These are phyloP conservation scores for Zaprionus kolodkinae DNA, from an alignment of 1,140 invertebrate genomes.

Conservation along the genomic window DNA sequence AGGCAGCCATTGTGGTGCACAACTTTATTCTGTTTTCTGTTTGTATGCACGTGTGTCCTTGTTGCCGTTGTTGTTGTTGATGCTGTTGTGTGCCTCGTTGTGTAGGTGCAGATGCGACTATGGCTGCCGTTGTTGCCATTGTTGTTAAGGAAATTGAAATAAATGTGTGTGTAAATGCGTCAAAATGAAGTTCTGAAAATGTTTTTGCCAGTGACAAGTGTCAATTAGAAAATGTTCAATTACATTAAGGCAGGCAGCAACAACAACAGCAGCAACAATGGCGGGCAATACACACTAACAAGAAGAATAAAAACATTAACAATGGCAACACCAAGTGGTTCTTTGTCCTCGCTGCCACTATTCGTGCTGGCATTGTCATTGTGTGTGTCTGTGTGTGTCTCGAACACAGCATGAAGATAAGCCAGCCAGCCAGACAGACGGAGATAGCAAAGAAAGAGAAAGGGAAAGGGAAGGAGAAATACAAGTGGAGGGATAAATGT, in stretches of 20 bases:
- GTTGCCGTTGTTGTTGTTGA: slow-evolving; percentile 25
- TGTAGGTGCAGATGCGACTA: slow-evolving; percentile 40
- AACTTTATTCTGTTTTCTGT: slow-evolving; percentile 48
- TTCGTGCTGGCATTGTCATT: slow-evolving; percentile 28
- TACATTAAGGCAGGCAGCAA: slow-evolving; percentile 66
- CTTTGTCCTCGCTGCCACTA: slow-evolving; percentile 38
- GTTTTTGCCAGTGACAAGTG: slow-evolving; percentile 79
- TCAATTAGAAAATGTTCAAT: slow-evolving; percentile 83
- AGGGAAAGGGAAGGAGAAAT: slow-evolving; percentile 1
- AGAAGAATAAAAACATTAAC: slow-evolving; percentile 24
- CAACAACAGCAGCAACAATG: slow-evolving; percentile 29
- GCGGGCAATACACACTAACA: slow-evolving; percentile 26
- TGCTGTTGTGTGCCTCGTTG: slow-evolving; percentile 16
- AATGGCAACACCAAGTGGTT: slow-evolving; percentile 36
- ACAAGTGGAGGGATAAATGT: slow-evolving; percentile 44
- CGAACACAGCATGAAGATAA: slow-evolving; percentile 44
- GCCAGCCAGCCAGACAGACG: slow-evolving; percentile 6
- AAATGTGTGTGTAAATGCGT: slow-evolving; percentile 83
- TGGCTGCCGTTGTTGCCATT: slow-evolving; percentile 48
- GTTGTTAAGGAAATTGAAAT: slow-evolving; percentile 80
- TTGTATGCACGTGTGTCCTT: slow-evolving; percentile 47
- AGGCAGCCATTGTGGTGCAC: slow-evolving; percentile 49
- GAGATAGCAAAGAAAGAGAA: neutral
- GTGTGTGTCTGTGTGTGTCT: neutral
- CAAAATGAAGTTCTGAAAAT: slow-evolving; percentile 82